Evolutionary conservation across 2,797 vertebrate species (phyloP), one percentile per base, ranked within the genome.

Genomic region (Gymnothorax javanicus): DNA sequence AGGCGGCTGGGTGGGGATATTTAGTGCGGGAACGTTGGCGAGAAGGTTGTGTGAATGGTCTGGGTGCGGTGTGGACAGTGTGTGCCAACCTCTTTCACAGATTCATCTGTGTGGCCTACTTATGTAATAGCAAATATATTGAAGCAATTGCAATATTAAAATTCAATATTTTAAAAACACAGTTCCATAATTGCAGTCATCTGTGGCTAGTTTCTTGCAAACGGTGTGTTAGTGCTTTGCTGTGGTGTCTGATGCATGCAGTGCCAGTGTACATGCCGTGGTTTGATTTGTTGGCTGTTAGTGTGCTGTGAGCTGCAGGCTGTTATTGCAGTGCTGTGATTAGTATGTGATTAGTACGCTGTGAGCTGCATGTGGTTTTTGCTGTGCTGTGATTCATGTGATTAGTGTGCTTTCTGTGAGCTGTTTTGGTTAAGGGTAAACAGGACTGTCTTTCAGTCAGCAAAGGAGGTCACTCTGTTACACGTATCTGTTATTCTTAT

Each of bases 281-380:
- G 3, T 67, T 20, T 12, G 62, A n/a, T 3, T 5, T 1, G 62
- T 67, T 5, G 5, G 1, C 8, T 17, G n/a, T 64, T 64, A 23
- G 62, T 64, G 62, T 62, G 60, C 60, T 62, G 62, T 15, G 64
- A 73, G 83, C 27, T 13, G 60, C 83, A 88, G 81, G 87, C 64
- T 86, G 90, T 87, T 91, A 90, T 92, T 91, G 4, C 91, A 89
- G 50, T 64, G 20, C 67, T 71, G 25, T 27, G 67, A 8, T 5
- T 8, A 25, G n/a, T 71, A n/a, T 69, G n/a, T 9, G 25, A 9
- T 71, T 25, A 1, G 67, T 27, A 8, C 27, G 3, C 67, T 71
- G 25, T 27, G 67, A 25, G n/a, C 6, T 27, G n/a, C 27, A 3
- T 0, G 67, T 25, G 9, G 25, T 25, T 1, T 8, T 71, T 25